A percentile compares a stretch with the other conserved stretches of the same genome.
These are phyloP conservation scores for Holothuria leucospilota DNA, from an alignment of 53 echinoderm and acorn worm genomes.

Conservation along the genomic window DNA sequence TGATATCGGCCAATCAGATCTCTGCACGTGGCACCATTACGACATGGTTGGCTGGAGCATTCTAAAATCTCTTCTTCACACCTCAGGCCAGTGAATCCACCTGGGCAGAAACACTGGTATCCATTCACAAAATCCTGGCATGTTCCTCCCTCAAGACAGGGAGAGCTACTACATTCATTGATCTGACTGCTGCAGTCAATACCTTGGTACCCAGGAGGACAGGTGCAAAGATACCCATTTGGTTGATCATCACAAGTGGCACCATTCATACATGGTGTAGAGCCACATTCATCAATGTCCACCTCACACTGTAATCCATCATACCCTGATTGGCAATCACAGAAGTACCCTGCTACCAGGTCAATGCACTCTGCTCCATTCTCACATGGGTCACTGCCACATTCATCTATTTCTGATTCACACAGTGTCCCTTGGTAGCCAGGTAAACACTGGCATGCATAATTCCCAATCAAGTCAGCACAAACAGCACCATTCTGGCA, in stretches of 20 bases:
- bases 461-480: slow-evolving; percentile 66
- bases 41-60: slow-evolving; percentile 78
- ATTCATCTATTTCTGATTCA: slow-evolving; percentile 73
- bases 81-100: slow-evolving; percentile 61
- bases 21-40: slow-evolving; percentile 64
- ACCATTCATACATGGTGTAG: slow-evolving; percentile 76
- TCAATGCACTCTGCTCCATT: slow-evolving; percentile 79
- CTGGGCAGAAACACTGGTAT: slow-evolving; percentile 73
- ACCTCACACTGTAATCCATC: slow-evolving; percentile 69
- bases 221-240: slow-evolving; percentile 73
- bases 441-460: slow-evolving; percentile 67
- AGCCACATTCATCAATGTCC: slow-evolving; percentile 84
- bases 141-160: slow-evolving; percentile 72
- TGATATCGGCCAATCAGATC: slow-evolving; percentile 74
- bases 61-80: slow-evolving; percentile 75
- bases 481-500: slow-evolving; percentile 84
- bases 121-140: slow-evolving; percentile 76
- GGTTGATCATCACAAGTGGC: slow-evolving; percentile 74
- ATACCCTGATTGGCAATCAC: slow-evolving; percentile 72
- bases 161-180: slow-evolving; percentile 84
- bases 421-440: slow-evolving; percentile 81
- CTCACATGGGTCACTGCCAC: slow-evolving; percentile 74
- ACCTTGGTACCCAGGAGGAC: slow-evolving; percentile 76
- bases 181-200: slow-evolving; percentile 74
- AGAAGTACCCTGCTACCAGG: slow-evolving; percentile 65